Base-by-base conservation (phyloP, 2,797 vertebrate genomes). In the Morelia viridis region DNA sequence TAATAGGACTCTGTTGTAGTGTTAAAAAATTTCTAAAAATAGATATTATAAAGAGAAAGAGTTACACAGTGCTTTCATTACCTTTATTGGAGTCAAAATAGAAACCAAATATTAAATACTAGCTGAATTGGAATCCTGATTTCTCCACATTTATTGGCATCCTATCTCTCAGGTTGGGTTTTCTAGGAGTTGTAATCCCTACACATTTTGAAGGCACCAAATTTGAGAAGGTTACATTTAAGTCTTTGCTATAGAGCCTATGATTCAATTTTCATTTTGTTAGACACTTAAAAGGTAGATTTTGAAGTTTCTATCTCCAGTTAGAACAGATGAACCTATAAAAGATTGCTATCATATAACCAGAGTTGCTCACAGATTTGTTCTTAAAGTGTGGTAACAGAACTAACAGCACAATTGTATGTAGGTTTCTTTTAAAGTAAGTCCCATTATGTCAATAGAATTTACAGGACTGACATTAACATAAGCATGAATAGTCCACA, bases 1-100 rank as follows among this genome's bases (percentile, higher is more conserved):
- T 98, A 76, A 96, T 97, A 57, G 98, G 96, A 94, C 98, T 98
- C 97, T 98, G 99, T 96, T 99, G 98, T 93, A 99, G 98, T 92
- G 99, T 99, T 97, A 99, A 97, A 97, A 99, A 98, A 97, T 99
- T 99, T 93, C 99, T 99, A 93, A 65, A 97, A 97, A 93, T 83
- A 94, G 96, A 97, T 92, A 96, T 89, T 97, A 57, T 95, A 62
- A 92, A 85, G 92, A 94, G 6, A 94, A 92, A 87, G 87, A 76
- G 86, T 94, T 94, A 93, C 1, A 87, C 94, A 64, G 80, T 65
- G 86, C 94, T 94, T 88, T 84, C n/a, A 53, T 58, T 62, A 91
- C 83, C 5, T 28, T 90, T 65, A 58, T 24, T 22, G 26, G 15
- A 53, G 35, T 76, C 46, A 41, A 80, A 8, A 4, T 31, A 56